Conservation (phyloP, 2,888 invertebrate genomes). For the Leptinotarsa juncta region DNA sequence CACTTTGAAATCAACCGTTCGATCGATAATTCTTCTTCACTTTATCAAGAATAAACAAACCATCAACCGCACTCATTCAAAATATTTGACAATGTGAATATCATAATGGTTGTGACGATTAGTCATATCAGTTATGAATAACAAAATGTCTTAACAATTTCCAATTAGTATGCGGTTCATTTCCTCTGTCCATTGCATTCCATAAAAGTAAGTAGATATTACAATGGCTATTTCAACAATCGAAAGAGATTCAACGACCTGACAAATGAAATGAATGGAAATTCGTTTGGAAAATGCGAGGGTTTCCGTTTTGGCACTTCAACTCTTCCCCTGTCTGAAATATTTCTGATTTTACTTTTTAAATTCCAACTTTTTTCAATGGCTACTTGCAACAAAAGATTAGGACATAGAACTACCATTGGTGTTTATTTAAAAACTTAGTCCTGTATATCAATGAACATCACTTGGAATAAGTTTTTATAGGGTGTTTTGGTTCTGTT, state of each 20-base stretch:
- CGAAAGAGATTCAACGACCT: constrained; percentile 6
- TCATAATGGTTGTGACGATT: constrained; percentile 19
- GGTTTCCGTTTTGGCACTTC: background rate
- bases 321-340: too few species aligned
- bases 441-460: too few species aligned
- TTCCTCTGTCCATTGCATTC: constrained; percentile 1
- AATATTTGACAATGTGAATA: constrained; percentile 24
- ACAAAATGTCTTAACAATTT: constrained; percentile 13
- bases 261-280: background rate
- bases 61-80: constrained; percentile 5
- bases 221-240: background rate
- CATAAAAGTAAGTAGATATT: constrained; percentile 13
- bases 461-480: too few species aligned
- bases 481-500: too few species aligned
- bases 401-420: too few species aligned
- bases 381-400: too few species aligned
- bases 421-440: too few species aligned
- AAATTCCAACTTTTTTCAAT: too few species aligned
- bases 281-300: background rate
- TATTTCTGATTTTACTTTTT: too few species aligned
- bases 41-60: constrained; percentile 10
- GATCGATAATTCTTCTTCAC: background rate
- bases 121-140: constrained; percentile 19
- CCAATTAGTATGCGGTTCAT: constrained; percentile 18
- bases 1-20: background rate